Percentiles rank a stretch among this genome's conserved stretches.
Evolutionary conservation across 2,888 invertebrate species (phyloP).

Genomic region (Lochmaea crataegi): DNA sequence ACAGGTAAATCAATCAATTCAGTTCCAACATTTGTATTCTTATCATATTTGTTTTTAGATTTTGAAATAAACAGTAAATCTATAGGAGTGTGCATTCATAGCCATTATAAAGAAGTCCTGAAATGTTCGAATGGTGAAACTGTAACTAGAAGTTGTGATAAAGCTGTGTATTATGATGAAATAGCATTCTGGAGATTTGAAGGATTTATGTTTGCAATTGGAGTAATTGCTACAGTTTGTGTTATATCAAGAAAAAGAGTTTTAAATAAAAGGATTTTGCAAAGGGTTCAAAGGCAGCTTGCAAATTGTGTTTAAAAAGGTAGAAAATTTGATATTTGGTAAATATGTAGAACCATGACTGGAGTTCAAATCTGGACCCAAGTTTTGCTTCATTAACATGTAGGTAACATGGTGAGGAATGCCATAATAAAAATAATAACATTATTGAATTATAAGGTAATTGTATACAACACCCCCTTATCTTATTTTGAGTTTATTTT

Average conservation of each 20-base stretch:
- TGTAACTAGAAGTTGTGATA: constrained; percentile 86
- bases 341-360: neutral
- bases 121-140: constrained; percentile 85
- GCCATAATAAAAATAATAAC: too few relatives aligned
- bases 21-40: too few relatives aligned
- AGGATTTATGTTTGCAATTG: constrained; percentile 74
- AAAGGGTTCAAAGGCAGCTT: constrained; percentile 77
- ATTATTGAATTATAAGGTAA: too few relatives aligned
- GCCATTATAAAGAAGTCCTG: constrained; percentile 85
- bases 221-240: constrained; percentile 73
- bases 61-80: constrained; percentile 87
- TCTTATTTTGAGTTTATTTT: too few relatives aligned
- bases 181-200: constrained; percentile 87
- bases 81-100: constrained; percentile 84
- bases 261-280: constrained; percentile 74
- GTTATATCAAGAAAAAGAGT: constrained; percentile 76
- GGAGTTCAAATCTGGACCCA: too few relatives aligned
- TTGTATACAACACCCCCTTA: too few relatives aligned
- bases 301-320: constrained; percentile 70
- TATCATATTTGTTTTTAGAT: constrained; percentile 63
- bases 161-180: constrained; percentile 86
- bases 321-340: constrained; percentile 7
- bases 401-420: too few relatives aligned
- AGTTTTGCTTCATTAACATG: too few relatives aligned
- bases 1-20: constrained; percentile 68